These are phyloP conservation scores for Phlogophora meticulosa DNA, from an alignment of 2,888 invertebrate species.

Conservation along the genomic window DNA sequence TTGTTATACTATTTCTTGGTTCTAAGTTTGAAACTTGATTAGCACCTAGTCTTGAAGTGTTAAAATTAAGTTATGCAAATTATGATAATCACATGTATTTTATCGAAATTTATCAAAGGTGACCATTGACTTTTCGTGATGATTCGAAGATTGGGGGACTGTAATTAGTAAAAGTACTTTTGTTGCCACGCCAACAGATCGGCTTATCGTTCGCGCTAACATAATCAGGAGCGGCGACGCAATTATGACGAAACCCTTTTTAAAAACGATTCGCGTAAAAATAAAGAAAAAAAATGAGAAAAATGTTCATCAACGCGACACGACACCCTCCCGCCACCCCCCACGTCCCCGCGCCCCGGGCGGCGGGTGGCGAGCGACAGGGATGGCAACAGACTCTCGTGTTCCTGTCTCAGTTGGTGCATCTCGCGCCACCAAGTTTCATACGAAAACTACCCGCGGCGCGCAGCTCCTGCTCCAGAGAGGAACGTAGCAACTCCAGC, in stretches of 20 bases:
- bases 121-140: conserved; percentile 40
- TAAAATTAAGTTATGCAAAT: conserved; percentile 56
- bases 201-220: conserved; percentile 84
- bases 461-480: conserved; percentile 76
- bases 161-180: conserved; percentile 53
- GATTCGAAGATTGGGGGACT: conserved; percentile 29
- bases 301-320: conserved; percentile 91
- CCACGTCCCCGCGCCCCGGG: conserved; percentile 78
- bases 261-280: conserved; percentile 91
- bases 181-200: conserved; percentile 66
- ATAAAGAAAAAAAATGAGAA: conserved; percentile 90
- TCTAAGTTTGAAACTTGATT: conserved; percentile 38
- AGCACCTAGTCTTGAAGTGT: conserved; percentile 33
- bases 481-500: conserved; percentile 68
- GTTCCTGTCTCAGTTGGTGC: conserved; percentile 79
- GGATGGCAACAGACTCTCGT: conserved; percentile 73
- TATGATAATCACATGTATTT: conserved; percentile 50
- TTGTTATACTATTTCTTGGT: conserved; percentile 20
- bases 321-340: conserved; percentile 81
- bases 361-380: conserved; percentile 85
- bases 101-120: conserved; percentile 44
- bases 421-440: conserved; percentile 89
- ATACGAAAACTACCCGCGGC: conserved; percentile 90
- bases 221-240: conserved; percentile 87
- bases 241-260: conserved; percentile 91